Conservation (phyloP, 2,797 vertebrate species). For the Sorex maritimensis region DNA sequence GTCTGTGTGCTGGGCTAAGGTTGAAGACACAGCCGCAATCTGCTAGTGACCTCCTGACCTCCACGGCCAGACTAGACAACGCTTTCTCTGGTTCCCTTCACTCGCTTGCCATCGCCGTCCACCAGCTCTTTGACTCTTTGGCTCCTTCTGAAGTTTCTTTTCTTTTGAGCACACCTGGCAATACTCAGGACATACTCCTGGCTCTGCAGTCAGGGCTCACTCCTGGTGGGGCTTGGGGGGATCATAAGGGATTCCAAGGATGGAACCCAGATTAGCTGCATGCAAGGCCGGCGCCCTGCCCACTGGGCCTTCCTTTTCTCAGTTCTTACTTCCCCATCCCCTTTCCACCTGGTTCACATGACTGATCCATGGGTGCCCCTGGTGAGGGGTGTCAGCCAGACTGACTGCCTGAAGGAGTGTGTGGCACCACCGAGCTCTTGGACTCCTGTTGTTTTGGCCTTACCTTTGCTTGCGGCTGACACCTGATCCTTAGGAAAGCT, state of each 20-base stretch:
- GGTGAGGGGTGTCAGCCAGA: conserved; percentile 42
- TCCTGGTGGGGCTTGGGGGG: no score
- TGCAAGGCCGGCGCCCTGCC: no score
- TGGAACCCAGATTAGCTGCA: no score
- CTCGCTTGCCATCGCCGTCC: not conserved
- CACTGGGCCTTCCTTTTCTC: conserved; percentile 4
- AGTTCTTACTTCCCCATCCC: conserved; percentile 13
- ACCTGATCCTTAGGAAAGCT: conserved; percentile 36
- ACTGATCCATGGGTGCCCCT: not conserved
- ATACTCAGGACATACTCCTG: no score
- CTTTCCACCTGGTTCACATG: conserved; percentile 31
- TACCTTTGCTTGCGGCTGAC: conserved; percentile 49
- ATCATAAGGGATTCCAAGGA: no score
- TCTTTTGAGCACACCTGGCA: no score
- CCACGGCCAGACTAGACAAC: not conserved
- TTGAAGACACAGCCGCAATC: not conserved
- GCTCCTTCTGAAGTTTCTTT: conserved; percentile 22
- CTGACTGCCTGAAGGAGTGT: conserved; percentile 9
- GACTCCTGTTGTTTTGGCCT: not conserved
- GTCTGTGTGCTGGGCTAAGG: no score
- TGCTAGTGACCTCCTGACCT: not conserved
- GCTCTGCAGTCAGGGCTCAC: no score
- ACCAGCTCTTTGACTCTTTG: not conserved
- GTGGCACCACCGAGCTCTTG: not conserved
- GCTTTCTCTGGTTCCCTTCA: not conserved